Evolutionary conservation across 2,888 invertebrate genomes (phyloP), one percentile per base, ranked within the genome.

Genomic region (Ophraella communa): DNA sequence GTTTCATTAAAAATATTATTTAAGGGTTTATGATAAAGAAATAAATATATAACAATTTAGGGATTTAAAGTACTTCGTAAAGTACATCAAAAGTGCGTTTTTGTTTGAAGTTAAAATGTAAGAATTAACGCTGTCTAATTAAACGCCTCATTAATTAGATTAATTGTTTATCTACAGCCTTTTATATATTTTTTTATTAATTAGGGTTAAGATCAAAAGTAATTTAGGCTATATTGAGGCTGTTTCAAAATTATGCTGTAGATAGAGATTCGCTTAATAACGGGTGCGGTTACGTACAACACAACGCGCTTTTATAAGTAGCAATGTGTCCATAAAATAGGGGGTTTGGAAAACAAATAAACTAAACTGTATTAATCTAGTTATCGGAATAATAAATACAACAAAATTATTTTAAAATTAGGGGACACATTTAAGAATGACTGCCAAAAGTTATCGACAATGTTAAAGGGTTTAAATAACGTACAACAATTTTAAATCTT

Each of bases 191-290:
- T 45, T 45, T 20, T 45, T 21, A 20, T 1, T 45, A 45, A 21
- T 23, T 45, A 45, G 45, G 11, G n/a, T 45, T 45, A 45, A 45
- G 45, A n/a, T 21, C 21, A n/a, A 47, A 47, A 47, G 21, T 47
- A 47, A 21, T 47, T 47, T 21, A 47, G 14, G 10, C 20, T 20
- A 21, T n/a, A n/a, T 10, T 2, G 45, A 45, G 45, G 47, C 47
- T 23, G 17, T 39, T 45, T 21, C 23, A 4, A 45, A 23, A 45
- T 47, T 47, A 21, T 47, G 47, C 47, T 47, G 47, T 47, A 45
- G 45, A 45, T 45, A 5, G 23, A 45, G 45, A 21, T 11, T 45
- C 14, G 23, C 47, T 47, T 23, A n/a, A 21, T 47, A 21, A 47
- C n/a, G 20, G 11, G 4, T 21, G n/a, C 20, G 47, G 47, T 47